phyloP scores from a whole-genome alignment of 2,888 invertebrate species.

The Megalurothrips usitatus region DNA sequence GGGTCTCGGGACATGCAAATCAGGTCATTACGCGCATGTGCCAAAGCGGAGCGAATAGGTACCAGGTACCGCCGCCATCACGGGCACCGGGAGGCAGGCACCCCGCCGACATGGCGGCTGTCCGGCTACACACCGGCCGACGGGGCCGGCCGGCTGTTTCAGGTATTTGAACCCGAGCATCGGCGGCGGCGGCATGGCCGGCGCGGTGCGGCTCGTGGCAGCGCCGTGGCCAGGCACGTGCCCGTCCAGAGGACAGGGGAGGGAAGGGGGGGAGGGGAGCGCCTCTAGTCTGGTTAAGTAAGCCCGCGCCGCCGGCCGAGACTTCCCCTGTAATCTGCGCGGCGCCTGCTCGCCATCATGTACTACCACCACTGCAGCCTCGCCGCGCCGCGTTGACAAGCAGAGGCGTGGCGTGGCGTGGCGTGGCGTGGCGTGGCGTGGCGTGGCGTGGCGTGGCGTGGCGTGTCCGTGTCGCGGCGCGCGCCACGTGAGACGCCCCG shows the following conservation, averaged over 20 bases:
- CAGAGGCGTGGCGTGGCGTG: not conserved
- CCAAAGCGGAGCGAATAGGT: not conserved
- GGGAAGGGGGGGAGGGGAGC: not conserved
- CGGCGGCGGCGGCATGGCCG: not conserved
- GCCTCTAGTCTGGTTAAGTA: too few relatives aligned
- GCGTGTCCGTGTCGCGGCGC: not conserved
- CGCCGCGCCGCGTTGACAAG: not conserved
- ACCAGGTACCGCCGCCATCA: not conserved
- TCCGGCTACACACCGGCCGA: not conserved
- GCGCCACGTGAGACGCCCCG: too few relatives aligned
- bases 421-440: not conserved
- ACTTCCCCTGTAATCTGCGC: not conserved
- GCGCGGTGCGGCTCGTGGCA: not conserved
- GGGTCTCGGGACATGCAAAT: not conserved
- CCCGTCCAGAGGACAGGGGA: not conserved
- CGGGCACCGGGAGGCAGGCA: not conserved
- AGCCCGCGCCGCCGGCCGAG: not conserved
- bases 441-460: not conserved
- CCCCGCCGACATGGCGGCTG: not conserved
- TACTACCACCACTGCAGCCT: not conserved
- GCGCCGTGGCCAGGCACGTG: not conserved
- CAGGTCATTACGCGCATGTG: not conserved
- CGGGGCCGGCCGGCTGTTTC: not conserved
- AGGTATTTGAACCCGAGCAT: not conserved
- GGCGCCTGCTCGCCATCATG: not conserved